Conservation (phyloP, 2,113 vertebrate species). For the Thamnaconus septentrionalis region DNA sequence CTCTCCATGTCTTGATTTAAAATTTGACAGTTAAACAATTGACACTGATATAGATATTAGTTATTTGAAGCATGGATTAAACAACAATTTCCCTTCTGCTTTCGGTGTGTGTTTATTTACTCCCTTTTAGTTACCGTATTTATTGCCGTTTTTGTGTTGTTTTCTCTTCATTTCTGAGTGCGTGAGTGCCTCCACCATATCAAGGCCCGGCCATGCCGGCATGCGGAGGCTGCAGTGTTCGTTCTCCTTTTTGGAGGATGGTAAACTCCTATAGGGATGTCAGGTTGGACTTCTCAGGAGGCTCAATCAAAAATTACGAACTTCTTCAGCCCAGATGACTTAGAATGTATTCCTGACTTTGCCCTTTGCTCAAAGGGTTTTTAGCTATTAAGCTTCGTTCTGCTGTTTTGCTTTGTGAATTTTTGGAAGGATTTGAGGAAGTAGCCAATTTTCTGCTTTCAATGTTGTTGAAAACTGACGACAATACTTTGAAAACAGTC, state of each 20-base stretch:
- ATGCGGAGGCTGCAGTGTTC: background rate
- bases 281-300: background rate
- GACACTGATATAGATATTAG: no score
- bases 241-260: background rate
- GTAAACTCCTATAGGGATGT: background rate
- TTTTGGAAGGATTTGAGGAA: background rate
- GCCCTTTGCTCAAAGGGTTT: background rate
- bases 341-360: background rate
- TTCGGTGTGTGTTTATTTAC: no score
- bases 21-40: no score
- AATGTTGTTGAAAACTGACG: background rate
- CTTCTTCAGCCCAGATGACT: background rate
- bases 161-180: no score
- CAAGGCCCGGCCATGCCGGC: background rate
- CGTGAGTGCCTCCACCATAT: conserved; percentile 4
- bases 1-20: no score
- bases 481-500: background rate
- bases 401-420: background rate
- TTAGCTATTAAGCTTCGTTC: background rate
- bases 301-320: background rate
- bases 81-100: no score
- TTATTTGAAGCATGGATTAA: no score
- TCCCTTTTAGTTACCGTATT: no score
- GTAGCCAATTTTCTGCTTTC: background rate
- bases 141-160: no score